These are phyloP conservation scores for Spinus olivaceus DNA, from an alignment of 2,797 vertebrate species.

Conservation along the genomic window DNA sequence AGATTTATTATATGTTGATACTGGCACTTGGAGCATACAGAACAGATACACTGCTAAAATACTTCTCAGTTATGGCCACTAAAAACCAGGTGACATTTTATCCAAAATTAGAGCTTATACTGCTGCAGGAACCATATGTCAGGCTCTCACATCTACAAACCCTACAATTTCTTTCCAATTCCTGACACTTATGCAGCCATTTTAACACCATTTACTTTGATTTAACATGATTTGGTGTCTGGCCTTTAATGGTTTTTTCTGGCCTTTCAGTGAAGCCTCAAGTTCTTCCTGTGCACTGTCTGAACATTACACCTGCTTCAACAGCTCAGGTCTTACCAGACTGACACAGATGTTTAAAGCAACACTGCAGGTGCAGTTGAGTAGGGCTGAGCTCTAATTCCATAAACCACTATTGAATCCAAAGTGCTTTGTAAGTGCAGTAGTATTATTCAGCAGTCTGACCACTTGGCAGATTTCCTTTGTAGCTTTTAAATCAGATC, in stretches of 20 bases:
- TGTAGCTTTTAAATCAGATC: conserved; percentile 9
- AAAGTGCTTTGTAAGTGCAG: not conserved
- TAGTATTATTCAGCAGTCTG: conserved; percentile 6
- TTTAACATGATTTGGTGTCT: not conserved
- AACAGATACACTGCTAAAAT: not conserved
- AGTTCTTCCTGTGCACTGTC: not conserved
- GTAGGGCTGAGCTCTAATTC: conserved; percentile 1
- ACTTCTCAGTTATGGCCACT: not conserved
- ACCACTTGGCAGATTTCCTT: not conserved
- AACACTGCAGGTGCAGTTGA: not conserved
- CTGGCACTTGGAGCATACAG: not conserved
- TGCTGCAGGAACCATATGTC: not conserved
- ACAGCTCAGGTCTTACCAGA: conserved; percentile 18
- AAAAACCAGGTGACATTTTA: not conserved
- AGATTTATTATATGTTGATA: not conserved
- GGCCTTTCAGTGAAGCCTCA: not conserved
- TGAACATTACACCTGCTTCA: not conserved
- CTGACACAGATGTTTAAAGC: not conserved
- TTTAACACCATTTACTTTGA: not conserved
- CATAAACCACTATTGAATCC: conserved; percentile 9
- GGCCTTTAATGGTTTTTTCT: not conserved
- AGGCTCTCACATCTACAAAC: not conserved
- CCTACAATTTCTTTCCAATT: not conserved
- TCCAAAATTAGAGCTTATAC: not conserved
- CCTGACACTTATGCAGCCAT: not conserved